Percentiles rank a stretch among this genome's conserved stretches.
Conservation (phyloP, 2,888 invertebrate species). For the Neuroscelio doddi region DNA sequence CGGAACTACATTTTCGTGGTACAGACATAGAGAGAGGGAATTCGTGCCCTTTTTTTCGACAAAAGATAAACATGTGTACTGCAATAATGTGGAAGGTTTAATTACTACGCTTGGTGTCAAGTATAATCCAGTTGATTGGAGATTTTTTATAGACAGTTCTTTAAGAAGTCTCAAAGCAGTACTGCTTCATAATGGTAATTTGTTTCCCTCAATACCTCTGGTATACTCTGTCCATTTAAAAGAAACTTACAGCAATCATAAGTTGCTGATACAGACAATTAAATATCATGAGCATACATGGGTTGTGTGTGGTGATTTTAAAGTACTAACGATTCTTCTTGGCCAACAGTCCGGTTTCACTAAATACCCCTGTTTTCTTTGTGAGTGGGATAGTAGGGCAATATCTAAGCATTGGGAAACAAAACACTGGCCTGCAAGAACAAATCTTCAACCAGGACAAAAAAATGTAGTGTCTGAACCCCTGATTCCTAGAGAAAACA, state of each 20-base stretch:
- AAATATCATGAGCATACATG: conserved; percentile 32
- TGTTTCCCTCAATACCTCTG: conserved; percentile 56
- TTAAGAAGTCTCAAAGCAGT: conserved; percentile 48
- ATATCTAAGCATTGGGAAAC: not conserved
- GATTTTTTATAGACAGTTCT: conserved; percentile 51
- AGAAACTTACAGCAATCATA: conserved; percentile 46
- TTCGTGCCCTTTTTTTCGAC: not conserved
- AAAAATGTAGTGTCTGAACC: conserved; percentile 8
- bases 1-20: conserved; percentile 5
- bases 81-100: no score
- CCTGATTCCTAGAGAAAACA: conserved; percentile 10
- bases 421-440: conserved; percentile 1
- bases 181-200: conserved; percentile 50
- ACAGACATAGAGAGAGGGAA: conserved; percentile 1
- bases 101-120: no score
- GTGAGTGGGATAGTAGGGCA: conserved; percentile 52
- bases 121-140: conserved; percentile 27
- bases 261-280: conserved; percentile 10
- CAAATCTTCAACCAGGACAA: conserved; percentile 1
- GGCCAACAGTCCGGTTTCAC: conserved; percentile 51
- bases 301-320: conserved; percentile 45
- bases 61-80: not conserved
- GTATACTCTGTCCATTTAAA: conserved; percentile 49
- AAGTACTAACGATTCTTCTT: no score
- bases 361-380: no score